Base-by-base conservation (phyloP, 2,888 invertebrate genomes). In the Caenorhabditis zanzibari region DNA sequence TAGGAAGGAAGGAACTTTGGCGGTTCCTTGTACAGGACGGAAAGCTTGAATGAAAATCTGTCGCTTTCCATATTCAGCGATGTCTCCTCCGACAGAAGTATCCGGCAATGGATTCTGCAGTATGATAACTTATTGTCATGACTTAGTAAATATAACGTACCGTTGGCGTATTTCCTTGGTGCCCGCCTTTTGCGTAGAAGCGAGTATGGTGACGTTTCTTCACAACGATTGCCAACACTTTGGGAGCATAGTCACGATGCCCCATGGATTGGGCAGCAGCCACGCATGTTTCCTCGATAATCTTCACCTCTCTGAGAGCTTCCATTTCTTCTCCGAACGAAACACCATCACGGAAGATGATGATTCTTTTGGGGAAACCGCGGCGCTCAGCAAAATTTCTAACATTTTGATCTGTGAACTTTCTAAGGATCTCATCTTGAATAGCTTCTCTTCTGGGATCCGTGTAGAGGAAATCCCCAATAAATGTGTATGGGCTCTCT, bases 1-100 rank as follows among this genome's bases (percentile, higher is more conserved):
- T 7, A 73, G 26, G 44, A 84, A 84, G 0, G 81, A 81, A 9
- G 84, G 84, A 26, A 84, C 71, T 49, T 81, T 81, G 6, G 84
- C 81, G 19, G 84, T 84, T 41, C 84, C 84, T 71, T 84, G 84
- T 0, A 84, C 76, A 14, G 84, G 81, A 0, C 84, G 73, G 79
- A 81, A 84, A n/a, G 84, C 84, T 66, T 84, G 84, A 32, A 84
- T 81, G 68, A 84, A 84, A 14, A 84, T 79, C 24, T 85, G 77
- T 14, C 84, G 56, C 47, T 81, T 81, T 41, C 84, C 84, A 49
- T 82, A 85, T 59, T 85, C 84, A n/a, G 81, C 73, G n/a, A 81
- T 79, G 12, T 74, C 79, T 64, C 84, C 81, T n/a, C 81, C 69
- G 12, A 85, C 74, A 22, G 71, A 73, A 1, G 81, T 85, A 10